A percentile compares a stretch with the other conserved stretches of the same genome.
phyloP scores from a whole-genome alignment of 1,140 invertebrate species.

The Drosophila seguyi region DNA sequence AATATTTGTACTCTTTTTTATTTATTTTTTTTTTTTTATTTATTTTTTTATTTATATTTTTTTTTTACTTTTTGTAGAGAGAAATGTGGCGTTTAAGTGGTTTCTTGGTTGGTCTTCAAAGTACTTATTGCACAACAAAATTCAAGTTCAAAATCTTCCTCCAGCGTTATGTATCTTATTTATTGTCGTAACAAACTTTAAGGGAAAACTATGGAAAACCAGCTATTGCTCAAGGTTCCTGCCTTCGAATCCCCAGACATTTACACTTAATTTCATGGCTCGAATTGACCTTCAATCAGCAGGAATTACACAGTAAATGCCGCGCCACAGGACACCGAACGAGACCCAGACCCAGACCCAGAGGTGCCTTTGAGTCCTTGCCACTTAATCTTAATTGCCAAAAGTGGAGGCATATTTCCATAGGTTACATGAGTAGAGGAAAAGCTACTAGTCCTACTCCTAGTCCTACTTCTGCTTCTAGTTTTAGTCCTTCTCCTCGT shows the following conservation, averaged over 20 bases:
- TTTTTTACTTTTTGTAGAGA: too few relatives aligned
- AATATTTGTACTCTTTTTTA: not conserved
- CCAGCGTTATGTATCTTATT: not conserved
- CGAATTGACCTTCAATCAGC: conserved; percentile 23
- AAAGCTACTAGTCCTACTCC: not conserved
- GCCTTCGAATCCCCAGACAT: not conserved
- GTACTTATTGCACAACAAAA: too few relatives aligned
- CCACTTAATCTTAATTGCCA: conserved; percentile 76
- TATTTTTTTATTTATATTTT: too few relatives aligned
- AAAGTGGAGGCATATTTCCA: conserved; percentile 47
- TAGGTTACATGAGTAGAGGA: conserved; percentile 2
- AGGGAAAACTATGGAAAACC: not conserved
- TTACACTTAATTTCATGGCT: conserved; percentile 10
- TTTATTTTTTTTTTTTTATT: too few relatives aligned
- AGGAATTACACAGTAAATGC: not conserved
- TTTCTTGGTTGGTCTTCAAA: not conserved
- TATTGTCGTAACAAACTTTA: not conserved
- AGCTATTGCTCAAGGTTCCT: not conserved
- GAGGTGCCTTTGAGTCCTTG: not conserved
- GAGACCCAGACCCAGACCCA: not conserved
- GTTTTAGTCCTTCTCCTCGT: not conserved
- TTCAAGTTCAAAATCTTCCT: too few relatives aligned
- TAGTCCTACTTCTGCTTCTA: not conserved
- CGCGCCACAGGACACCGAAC: conserved; percentile 11
- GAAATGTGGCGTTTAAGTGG: not conserved